Evolutionary conservation across 2,797 vertebrate genomes (phyloP).

Genomic region (Chromobotia macracanthus): DNA sequence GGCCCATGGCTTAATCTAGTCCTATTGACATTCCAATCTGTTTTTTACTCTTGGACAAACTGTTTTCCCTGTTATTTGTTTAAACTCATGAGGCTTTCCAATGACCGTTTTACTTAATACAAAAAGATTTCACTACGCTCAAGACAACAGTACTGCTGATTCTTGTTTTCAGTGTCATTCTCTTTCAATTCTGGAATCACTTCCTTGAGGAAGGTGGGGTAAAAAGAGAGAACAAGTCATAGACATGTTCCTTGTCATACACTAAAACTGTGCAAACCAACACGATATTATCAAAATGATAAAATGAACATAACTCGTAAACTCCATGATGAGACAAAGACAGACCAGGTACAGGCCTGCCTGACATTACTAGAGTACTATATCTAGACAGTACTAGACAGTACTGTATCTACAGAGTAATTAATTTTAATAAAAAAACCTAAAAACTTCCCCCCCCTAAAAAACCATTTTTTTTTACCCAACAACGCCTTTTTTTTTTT

Average conservation of each 20-base stretch:
- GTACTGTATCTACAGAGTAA: too few relatives aligned
- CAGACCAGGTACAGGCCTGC: background rate
- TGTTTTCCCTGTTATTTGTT: background rate
- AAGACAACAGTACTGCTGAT: background rate
- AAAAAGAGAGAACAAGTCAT: too few relatives aligned
- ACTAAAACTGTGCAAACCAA: background rate
- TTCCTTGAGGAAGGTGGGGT: background rate
- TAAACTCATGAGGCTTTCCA: background rate
- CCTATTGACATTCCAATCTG: constrained; percentile 52
- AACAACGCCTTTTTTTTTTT: too few relatives aligned
- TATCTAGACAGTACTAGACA: background rate
- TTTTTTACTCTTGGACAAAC: constrained; percentile 32
- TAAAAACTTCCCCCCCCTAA: too few relatives aligned
- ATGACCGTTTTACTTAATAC: background rate
- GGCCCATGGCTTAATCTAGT: constrained; percentile 65
- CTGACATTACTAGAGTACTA: background rate
- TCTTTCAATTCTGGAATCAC: background rate
- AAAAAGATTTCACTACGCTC: background rate
- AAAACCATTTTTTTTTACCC: too few relatives aligned
- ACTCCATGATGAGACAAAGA: background rate
- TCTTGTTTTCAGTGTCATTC: background rate
- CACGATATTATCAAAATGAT: background rate
- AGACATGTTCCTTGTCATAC: background rate
- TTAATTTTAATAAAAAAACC: too few relatives aligned
- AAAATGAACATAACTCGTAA: background rate